A percentile compares a stretch with the other conserved stretches of the same genome.
These are phyloP conservation scores for Tinea semifulvella DNA, from an alignment of 2,888 invertebrate genomes.

Conservation along the genomic window DNA sequence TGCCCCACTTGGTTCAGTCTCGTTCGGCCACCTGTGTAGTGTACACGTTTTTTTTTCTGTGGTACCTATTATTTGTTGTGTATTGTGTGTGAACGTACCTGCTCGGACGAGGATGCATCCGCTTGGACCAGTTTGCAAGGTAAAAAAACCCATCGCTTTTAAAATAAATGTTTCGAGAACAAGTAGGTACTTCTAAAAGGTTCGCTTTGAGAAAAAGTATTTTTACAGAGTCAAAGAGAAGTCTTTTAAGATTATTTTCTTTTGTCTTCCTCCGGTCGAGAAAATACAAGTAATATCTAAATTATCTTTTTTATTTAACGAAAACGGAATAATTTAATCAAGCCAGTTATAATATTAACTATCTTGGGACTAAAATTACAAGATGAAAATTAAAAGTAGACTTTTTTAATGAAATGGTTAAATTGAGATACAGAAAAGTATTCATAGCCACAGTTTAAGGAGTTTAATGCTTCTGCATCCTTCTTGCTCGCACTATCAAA, in stretches of 20 bases:
- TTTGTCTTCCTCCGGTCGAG: neutral
- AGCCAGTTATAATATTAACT: too few species aligned
- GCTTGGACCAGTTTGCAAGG: slow-evolving; percentile 1
- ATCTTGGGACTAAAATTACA: too few species aligned
- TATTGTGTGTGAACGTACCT: slow-evolving; percentile 10
- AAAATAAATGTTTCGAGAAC: neutral
- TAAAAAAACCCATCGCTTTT: neutral
- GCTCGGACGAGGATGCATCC: slow-evolving; percentile 5
- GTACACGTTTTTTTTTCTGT: slow-evolving; percentile 35
- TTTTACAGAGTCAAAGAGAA: slow-evolving; percentile 3
- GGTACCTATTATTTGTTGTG: slow-evolving; percentile 9
- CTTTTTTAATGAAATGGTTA: too few species aligned
- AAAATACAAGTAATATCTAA: neutral
- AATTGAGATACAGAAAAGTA: too few species aligned
- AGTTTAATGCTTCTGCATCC: too few species aligned
- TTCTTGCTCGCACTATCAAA: too few species aligned
- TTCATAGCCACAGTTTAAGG: too few species aligned
- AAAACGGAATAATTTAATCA: too few species aligned
- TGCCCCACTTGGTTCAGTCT: slow-evolving; percentile 34
- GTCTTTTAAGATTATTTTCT: neutral
- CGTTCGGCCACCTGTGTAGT: slow-evolving; percentile 51
- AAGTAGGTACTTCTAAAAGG: slow-evolving; percentile 2
- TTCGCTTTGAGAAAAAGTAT: slow-evolving; percentile 4
- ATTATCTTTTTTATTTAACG: neutral
- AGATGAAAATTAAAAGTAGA: too few species aligned